These are phyloP conservation scores for Pheosia gnoma DNA, from an alignment of 2,888 invertebrate species.

Conservation along the genomic window DNA sequence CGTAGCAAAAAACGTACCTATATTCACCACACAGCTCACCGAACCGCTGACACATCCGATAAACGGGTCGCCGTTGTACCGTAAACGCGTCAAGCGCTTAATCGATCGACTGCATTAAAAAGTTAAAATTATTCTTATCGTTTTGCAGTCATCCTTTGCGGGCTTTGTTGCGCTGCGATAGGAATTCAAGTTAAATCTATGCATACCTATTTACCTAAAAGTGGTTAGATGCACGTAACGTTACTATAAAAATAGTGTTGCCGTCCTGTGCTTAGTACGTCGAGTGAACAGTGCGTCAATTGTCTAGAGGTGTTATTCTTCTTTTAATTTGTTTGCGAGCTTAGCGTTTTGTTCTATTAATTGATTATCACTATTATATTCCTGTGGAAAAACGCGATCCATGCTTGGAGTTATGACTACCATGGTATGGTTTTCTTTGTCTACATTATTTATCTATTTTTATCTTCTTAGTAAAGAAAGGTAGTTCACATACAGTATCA, in stretches of 20 bases:
- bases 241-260: constrained; percentile 54
- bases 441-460: constrained; percentile 69
- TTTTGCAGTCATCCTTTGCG: constrained; percentile 68
- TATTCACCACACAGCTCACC: constrained; percentile 44
- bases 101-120: constrained; percentile 82
- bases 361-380: constrained; percentile 66
- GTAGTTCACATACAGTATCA: constrained; percentile 60
- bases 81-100: constrained; percentile 68
- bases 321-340: constrained; percentile 73
- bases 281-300: constrained; percentile 75
- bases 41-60: constrained; percentile 43
- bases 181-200: constrained; percentile 46
- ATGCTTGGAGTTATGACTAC: constrained; percentile 84
- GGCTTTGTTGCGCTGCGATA: constrained; percentile 70
- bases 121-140: constrained; percentile 74
- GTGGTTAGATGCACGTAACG: constrained; percentile 37
- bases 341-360: constrained; percentile 59
- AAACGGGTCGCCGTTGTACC: constrained; percentile 55
- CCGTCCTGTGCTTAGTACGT: constrained; percentile 80
- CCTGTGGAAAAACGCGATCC: constrained; percentile 80
- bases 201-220: no score
- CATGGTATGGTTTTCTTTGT: constrained; percentile 84
- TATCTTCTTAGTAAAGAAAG: constrained; percentile 67
- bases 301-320: constrained; percentile 70
- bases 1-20: constrained; percentile 47